Evolutionary conservation across 2,113 vertebrate genomes (phyloP).

Genomic region (Podarcis muralis): DNA sequence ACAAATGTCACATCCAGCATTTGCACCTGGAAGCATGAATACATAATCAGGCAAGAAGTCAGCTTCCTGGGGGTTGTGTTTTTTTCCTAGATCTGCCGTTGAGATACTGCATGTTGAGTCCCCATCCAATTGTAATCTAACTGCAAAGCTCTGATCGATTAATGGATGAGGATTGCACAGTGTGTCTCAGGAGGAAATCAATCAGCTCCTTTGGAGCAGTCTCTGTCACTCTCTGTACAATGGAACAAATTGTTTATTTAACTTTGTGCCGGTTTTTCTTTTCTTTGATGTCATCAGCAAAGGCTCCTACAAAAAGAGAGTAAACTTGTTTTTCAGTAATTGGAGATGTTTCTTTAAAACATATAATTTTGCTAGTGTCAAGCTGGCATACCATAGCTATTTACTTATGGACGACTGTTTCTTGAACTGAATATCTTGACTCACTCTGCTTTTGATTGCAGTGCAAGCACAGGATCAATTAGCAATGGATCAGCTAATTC

Average conservation of each 20-base stretch:
- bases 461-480: background rate
- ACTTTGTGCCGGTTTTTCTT: background rate
- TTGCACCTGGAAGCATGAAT: background rate
- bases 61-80: background rate
- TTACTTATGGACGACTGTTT: background rate
- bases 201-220: background rate
- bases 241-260: conserved; percentile 5
- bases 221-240: background rate
- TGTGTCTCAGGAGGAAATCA: conserved; percentile 4
- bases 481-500: background rate
- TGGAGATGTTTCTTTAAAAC: background rate
- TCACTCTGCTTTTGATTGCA: background rate
- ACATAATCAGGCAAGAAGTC: background rate
- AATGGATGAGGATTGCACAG: background rate
- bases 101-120: background rate
- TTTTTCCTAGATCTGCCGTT: background rate
- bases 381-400: background rate
- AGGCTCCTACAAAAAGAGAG: background rate
- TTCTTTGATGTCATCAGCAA: background rate
- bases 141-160: background rate
- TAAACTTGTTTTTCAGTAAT: background rate
- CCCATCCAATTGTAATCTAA: background rate
- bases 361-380: background rate
- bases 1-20: background rate
- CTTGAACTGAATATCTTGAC: background rate